Base-by-base conservation (phyloP, 1,140 invertebrate genomes). In the Phymorhynchus buccinoides region DNA sequence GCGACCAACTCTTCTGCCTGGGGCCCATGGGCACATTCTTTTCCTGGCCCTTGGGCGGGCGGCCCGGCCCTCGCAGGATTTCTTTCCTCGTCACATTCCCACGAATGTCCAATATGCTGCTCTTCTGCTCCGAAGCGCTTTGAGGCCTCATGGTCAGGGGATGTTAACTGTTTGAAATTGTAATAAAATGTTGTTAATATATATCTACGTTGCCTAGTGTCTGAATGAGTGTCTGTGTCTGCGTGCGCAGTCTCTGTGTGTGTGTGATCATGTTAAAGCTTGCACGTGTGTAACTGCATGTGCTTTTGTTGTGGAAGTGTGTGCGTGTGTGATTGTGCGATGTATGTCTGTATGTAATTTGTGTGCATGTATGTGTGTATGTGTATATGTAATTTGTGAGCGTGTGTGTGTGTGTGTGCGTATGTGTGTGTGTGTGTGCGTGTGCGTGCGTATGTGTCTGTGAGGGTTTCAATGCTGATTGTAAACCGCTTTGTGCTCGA, bases 141-240 rank as follows among this genome's bases (percentile, higher is more conserved):
- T 75, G 32, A 37, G 66, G 66, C 9, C 35, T 37, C 66, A 71
- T 75, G 32, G 71, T 37, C n/a, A n/a, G 32, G 9, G 9, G 32
- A 12, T 41, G 35, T 32, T 14, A 22, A 7, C 35, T 22, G 37
- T 27, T 66, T 4, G 30, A 66, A 9, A 66, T 66, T 37, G 3
- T 32, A 22, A 71, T 71, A 71, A 71, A 22, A 22, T 12, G 22
- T 22, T 52, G 48, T 52, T 52, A 12, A 37, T 39, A 37, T 77
- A 37, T 77, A 37, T 77, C 30, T 77, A 37, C 22, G 73, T 39
- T 30, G 32, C 30, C 39, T 30, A 37, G 73, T 39, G 73, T 39
- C 30, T 77, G 73, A 37, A 27, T 77, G 73, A 37, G 35, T 39
- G 73, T 77, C 30, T 77, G 73, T 77, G 73, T 77, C 30, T 37